Evolutionary conservation across 2,888 invertebrate genomes (phyloP), one percentile per base, ranked within the genome.

Genomic region (Candidula unifasciata): DNA sequence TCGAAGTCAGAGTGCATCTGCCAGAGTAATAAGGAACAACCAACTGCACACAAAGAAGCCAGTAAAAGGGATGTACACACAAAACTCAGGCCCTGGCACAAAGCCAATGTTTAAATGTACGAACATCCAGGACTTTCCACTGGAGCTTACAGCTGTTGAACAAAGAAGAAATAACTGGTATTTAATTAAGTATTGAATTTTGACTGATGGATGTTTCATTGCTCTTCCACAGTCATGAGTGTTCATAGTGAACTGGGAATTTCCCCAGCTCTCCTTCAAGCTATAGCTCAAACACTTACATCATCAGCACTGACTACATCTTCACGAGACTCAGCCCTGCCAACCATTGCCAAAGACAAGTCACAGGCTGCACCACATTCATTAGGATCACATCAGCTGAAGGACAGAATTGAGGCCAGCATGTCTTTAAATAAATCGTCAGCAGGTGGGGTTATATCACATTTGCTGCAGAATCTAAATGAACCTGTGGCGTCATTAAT

Each of bases 251-350:
- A 92, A 76, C 85, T 92, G 84, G 93, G 93, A 24, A 93, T 93
- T 79, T 93, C 93, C 27, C 93, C 93, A 80, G 92, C 91, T 30
- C 87, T 93, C 37, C 88, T 93, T 54, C 93, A 93, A 88, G 93
- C 92, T 30, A 92, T 93, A 81, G 91, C 91, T 24, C 92, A 86
- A 64, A 87, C 88, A 24, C 57, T 86, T 18, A 80, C 77, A 74
- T 83, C 83, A 24, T 73, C 81, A 18, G 74, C 79, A 10, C 10
- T 30, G 16, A 68, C 69, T 16, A 30, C 2, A 16, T 57, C 81
- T 21, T n/a, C 81, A 16, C 33, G 71, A 54, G 71, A 68, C 37
- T 82, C 80, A 37, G 10, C 60, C 6, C 6, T 35, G 44, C 24
- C 52, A 37, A 33, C 30, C 10, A 21, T 30, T 68, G 27, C 64